These are phyloP conservation scores for Pimpla rufipes DNA, from an alignment of 2,888 invertebrate genomes.

Conservation along the genomic window DNA sequence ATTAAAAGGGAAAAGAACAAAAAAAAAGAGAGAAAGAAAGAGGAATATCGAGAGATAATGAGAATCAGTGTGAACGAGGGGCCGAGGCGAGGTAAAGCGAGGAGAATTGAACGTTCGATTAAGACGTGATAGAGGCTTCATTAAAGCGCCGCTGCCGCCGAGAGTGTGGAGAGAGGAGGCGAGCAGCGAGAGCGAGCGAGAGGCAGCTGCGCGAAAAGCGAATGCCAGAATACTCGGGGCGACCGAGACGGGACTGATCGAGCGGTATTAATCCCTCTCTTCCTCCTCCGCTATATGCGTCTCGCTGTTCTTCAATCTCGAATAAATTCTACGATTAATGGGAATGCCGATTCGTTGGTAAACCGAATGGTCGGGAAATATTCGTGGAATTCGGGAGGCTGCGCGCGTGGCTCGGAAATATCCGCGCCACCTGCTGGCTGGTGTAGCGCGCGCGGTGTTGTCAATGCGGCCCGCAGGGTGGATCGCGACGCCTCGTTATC, in stretches of 20 bases:
- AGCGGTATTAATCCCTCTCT: conserved; percentile 52
- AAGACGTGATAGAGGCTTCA: conserved; percentile 62
- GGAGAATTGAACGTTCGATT: conserved; percentile 57
- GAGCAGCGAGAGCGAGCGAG: too few relatives aligned
- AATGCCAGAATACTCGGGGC: conserved; percentile 6
- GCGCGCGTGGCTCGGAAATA: background rate
- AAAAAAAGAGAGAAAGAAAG: conserved; percentile 16
- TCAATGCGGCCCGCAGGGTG: conserved; percentile 24
- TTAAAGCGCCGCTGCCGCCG: conserved; percentile 52
- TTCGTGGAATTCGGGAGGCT: conserved; percentile 33
- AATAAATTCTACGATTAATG: conserved; percentile 54
- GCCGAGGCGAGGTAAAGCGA: conserved; percentile 1
- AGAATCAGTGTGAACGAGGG: conserved; percentile 61
- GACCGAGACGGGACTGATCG: conserved; percentile 56
- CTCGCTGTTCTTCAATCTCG: conserved; percentile 34
- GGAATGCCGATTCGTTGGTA: conserved; percentile 50
- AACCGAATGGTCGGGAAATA: conserved; percentile 48
- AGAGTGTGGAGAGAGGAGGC: background rate
- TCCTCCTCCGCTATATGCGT: background rate
- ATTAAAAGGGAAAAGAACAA: conserved; percentile 10
- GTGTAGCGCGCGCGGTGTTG: background rate
- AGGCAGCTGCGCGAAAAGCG: conserved; percentile 30
- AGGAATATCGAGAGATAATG: conserved; percentile 50
- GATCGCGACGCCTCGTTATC: conserved; percentile 60
- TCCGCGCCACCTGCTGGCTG: background rate